Percentiles rank a stretch among this genome's conserved stretches.
Conservation (phyloP, 2,888 invertebrate genomes). For the Ophion slaviceki region DNA sequence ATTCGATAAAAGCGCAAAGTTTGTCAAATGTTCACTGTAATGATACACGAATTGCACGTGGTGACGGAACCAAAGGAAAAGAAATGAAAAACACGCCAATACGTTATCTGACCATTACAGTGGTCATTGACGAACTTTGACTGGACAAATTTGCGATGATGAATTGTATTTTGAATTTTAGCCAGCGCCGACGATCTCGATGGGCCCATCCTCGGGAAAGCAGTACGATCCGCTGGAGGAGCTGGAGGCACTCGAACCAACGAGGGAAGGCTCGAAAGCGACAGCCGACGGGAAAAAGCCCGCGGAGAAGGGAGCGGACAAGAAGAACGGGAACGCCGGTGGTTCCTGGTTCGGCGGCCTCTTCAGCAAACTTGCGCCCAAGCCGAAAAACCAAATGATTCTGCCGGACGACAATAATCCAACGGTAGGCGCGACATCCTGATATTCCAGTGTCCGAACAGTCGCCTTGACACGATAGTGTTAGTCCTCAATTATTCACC, state of each 20-base stretch:
- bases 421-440: constrained; percentile 86
- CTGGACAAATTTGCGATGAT: constrained; percentile 78
- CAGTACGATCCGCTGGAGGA: constrained; percentile 82
- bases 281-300: constrained; percentile 69
- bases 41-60: constrained; percentile 37
- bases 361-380: constrained; percentile 92
- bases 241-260: constrained; percentile 80
- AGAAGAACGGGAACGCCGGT: constrained; percentile 84
- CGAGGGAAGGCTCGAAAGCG: constrained; percentile 69
- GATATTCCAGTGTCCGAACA: not conserved
- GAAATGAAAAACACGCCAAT: constrained; percentile 53
- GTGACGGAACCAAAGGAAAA: not conserved
- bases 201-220: constrained; percentile 79
- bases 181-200: constrained; percentile 78
- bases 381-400: constrained; percentile 97
- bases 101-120: constrained; percentile 65
- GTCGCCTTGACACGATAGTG: not conserved
- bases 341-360: constrained; percentile 92
- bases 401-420: constrained; percentile 98
- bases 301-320: constrained; percentile 78
- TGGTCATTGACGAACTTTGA: constrained; percentile 78
- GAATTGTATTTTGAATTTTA: constrained; percentile 78
- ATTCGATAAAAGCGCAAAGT: constrained; percentile 73
- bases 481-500: too few relatives aligned
- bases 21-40: constrained; percentile 76